Evolutionary conservation across 2,113 vertebrate genomes (phyloP), one percentile per base, ranked within the genome.

Genomic region (Romanogobio albipinnatus): DNA sequence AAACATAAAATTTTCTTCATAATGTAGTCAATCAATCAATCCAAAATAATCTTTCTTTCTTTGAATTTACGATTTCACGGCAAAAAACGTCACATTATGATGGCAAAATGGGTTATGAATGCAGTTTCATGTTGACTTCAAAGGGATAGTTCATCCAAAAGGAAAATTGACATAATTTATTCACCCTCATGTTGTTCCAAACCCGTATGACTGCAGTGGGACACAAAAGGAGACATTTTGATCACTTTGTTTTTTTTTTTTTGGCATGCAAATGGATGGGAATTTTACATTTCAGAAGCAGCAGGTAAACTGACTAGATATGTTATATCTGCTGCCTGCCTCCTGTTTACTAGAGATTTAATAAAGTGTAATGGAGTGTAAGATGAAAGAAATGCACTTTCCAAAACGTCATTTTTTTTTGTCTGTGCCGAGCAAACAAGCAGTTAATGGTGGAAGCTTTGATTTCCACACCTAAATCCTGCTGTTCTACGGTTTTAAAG

Each of bases 301-400:
- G 36, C 58, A 79, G 58, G 14, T 79, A 47, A 79, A 45, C 58
- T 0, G 59, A 62, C 58, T 26, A 4, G 58, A 79, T 15, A 7
- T n/a, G 8, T 79, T 79, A 14, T 58, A 39, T 10, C 22, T 45
- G 33, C 29, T 10, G 15, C 33, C 77, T 45, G 58, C 58, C 14
- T 43, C 45, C 77, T 79, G 77, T 79, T 79, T 79, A 64, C 77
- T 2, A 26, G 39, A 62, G 33, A 62, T 45, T 79, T 47, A 43
- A 79, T 79, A 79, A 79, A 73, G 26, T 14, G 49, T 36, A 71
- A 56, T 71, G 33, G 68, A 83, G 49, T 61, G 39, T 47, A 47
- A 47, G 58, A 45, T 62, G 59, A 29, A 26, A n/a, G 22, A 45
- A 61, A 62, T 26, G 36, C 15, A 4, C 62, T 68, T 68, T 68